Base-by-base conservation (phyloP, 2,113 vertebrate species). In the Todiramphus chloris region DNA sequence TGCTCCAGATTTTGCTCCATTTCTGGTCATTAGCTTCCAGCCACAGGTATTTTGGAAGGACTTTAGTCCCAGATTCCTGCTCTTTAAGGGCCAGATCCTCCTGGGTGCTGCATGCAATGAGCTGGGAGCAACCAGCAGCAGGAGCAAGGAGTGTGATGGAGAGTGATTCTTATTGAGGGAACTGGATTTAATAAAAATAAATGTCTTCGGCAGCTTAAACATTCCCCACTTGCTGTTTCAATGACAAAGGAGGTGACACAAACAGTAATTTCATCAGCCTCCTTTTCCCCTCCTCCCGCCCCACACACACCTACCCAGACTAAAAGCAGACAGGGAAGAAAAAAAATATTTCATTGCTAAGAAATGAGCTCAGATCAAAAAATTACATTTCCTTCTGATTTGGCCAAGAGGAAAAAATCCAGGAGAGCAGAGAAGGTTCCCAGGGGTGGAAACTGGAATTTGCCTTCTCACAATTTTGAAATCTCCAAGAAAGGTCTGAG, bases 141-240 rank as follows among this genome's bases (percentile, higher is more conserved):
- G 63, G 51, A 39, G 28, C 0, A 2, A 77, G 14, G 53, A 89
- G 25, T 0, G 0, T 2, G 44, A 48, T 23, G 39, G 16, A 63
- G 28, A 18, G 24, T 10, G 18, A 66, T 94, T 81, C n/a, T 67
- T 48, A 43, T 37, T 75, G 67, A 69, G 50, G 44, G 92, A 92
- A 79, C 50, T 53, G 62, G 67, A 70, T 56, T 87, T 60, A 66
- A 83, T 75, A 79, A 79, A 92, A 94, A 89, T 44, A 66, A 92
- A 75, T 46, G 62, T 44, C 39, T 83, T 60, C 94, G 85, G 77
- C 67, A 59, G 37, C 25, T 58, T 5, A 1, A 62, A 58, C 41
- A 21, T 28, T 46, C 63, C 78, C 68, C 53, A 4, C 53, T 92
- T 31, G 27, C 25, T 56, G 37, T 39, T 60, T 63, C 53, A 76